Percentiles rank a stretch among this genome's conserved stretches.
These are phyloP conservation scores for Rapana venosa DNA, from an alignment of 2,888 invertebrate species.

Conservation along the genomic window DNA sequence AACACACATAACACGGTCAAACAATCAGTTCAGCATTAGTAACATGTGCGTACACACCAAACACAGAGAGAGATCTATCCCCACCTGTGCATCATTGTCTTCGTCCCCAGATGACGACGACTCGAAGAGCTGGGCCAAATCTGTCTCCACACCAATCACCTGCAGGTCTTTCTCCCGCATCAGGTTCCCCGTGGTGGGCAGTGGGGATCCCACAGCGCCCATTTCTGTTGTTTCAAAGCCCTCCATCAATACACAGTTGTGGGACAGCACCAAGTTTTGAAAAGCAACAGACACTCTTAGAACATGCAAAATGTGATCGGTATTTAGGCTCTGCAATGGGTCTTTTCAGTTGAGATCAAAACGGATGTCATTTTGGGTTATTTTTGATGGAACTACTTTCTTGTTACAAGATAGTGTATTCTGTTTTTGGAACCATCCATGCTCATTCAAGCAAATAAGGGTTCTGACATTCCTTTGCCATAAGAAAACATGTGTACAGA, in stretches of 20 bases:
- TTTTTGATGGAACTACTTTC: no score
- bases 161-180: constrained; percentile 87
- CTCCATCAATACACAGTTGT: no score
- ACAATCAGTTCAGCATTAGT: no score
- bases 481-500: no score
- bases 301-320: no score
- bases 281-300: no score
- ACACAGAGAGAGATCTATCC: constrained; percentile 38
- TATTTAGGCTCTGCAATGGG: no score
- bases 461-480: no score
- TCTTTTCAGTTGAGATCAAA: not conserved
- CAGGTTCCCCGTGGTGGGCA: constrained; percentile 67
- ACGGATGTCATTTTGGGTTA: not conserved
- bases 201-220: constrained; percentile 66
- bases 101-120: constrained; percentile 80
- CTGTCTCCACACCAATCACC: constrained; percentile 84
- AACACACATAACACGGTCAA: not conserved
- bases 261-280: no score
- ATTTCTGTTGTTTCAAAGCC: constrained; percentile 53
- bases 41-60: not conserved
- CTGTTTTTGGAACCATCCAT: no score
- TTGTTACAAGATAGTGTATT: no score
- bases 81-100: constrained; percentile 92
- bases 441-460: no score
- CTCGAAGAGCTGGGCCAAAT: constrained; percentile 96